These are phyloP conservation scores for Pygoscelis antarcticus DNA, from an alignment of 2,113 vertebrate species.

Conservation along the genomic window DNA sequence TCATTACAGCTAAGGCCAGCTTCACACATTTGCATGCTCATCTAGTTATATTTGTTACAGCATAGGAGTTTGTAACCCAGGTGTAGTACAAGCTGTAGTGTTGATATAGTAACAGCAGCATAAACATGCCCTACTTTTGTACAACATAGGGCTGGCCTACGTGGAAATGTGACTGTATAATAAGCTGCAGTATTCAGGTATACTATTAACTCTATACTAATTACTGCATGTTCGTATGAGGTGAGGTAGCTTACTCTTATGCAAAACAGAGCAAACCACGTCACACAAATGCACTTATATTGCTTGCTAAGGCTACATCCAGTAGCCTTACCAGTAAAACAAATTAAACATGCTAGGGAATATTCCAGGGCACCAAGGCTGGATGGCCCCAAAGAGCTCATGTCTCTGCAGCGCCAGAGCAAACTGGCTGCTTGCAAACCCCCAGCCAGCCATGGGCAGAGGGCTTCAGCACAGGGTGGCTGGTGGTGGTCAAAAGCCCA, in stretches of 20 bases:
- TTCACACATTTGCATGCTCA: neutral
- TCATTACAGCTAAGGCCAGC: neutral
- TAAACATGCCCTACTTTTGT: constrained; percentile 39
- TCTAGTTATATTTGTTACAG: neutral
- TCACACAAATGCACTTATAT: neutral
- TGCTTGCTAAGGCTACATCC: neutral
- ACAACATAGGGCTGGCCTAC: neutral
- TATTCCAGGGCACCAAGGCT: neutral
- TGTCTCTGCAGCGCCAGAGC: neutral
- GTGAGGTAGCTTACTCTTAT: neutral
- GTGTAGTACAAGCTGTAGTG: neutral
- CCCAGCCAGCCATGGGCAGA: neutral
- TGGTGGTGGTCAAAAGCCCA: neutral
- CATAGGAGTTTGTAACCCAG: neutral
- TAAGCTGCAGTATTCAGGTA: neutral
- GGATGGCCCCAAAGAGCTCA: neutral
- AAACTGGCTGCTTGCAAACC: neutral
- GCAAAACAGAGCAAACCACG: neutral
- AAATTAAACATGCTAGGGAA: neutral
- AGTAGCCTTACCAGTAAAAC: neutral
- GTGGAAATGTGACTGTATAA: neutral
- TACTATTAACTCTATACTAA: neutral
- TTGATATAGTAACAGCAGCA: neutral
- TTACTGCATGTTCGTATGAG: neutral
- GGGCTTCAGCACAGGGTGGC: neutral